A percentile compares a stretch with the other conserved stretches of the same genome.
phyloP scores from a whole-genome alignment of 2,888 invertebrate genomes.

The Ectobius pallidus region DNA sequence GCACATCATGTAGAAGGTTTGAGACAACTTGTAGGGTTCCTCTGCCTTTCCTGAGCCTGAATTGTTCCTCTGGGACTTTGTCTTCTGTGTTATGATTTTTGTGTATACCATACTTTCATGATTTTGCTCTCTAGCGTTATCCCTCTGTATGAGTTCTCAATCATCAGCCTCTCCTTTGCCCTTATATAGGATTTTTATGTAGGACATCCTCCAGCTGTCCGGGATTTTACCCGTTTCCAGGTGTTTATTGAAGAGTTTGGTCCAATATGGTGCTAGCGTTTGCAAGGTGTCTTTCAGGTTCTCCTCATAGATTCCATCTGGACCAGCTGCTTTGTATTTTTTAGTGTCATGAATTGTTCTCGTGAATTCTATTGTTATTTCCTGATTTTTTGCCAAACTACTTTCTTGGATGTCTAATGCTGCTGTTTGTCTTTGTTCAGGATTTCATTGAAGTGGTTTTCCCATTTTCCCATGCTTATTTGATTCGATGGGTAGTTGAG shows the following conservation, averaged over 20 bases:
- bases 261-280: background rate
- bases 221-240: background rate
- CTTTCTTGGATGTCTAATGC: background rate
- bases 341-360: too few relatives aligned
- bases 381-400: background rate
- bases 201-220: background rate
- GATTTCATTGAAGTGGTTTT: background rate
- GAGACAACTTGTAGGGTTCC: background rate
- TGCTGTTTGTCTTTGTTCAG: background rate
- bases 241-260: background rate
- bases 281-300: background rate
- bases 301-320: too few relatives aligned
- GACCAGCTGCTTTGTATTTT: background rate
- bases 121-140: background rate
- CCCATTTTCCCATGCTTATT: background rate
- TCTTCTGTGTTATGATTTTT: background rate
- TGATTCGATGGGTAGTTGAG: background rate
- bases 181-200: background rate
- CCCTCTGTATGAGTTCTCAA: background rate
- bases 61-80: too few relatives aligned
- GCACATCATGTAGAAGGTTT: background rate
- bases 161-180: background rate
- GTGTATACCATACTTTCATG: background rate
- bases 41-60: too few relatives aligned
- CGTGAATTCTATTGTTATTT: background rate